These are phyloP conservation scores for Coccyzus lansbergi DNA, from an alignment of 2,797 vertebrate genomes.

Conservation along the genomic window DNA sequence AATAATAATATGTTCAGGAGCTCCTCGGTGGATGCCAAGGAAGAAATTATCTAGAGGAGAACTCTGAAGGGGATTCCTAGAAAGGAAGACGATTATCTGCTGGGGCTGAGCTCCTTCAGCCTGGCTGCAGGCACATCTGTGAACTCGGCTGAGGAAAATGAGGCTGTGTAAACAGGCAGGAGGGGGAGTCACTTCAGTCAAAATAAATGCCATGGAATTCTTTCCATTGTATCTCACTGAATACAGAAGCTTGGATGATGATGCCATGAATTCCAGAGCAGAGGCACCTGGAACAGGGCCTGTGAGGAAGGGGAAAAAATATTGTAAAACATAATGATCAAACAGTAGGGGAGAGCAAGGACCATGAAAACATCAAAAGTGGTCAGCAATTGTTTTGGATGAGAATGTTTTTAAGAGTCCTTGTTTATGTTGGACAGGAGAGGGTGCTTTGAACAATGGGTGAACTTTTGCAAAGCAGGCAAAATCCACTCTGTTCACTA, in stretches of 20 bases:
- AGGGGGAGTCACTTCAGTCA: neutral
- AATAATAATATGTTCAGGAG: neutral
- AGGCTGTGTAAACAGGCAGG: constrained; percentile 29
- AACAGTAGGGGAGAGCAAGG: constrained; percentile 53
- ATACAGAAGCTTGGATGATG: constrained; percentile 12
- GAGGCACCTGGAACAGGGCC: constrained; percentile 50
- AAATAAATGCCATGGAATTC: constrained; percentile 56
- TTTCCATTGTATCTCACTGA: constrained; percentile 66
- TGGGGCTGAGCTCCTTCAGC: neutral
- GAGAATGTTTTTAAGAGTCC: constrained; percentile 58
- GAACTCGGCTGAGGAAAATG: neutral
- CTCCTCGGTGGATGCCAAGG: neutral
- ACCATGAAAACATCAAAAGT: constrained; percentile 63
- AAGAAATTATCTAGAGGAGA: neutral
- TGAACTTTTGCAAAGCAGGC: constrained; percentile 61
- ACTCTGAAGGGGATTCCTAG: neutral
- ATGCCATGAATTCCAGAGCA: constrained; percentile 61
- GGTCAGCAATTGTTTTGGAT: constrained; percentile 47
- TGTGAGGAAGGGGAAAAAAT: constrained; percentile 61
- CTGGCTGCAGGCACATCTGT: neutral
- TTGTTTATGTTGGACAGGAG: constrained; percentile 69
- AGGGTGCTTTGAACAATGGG: constrained; percentile 52
- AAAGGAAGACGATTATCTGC: neutral
- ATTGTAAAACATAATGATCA: constrained; percentile 59
- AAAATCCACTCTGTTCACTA: constrained; percentile 13